Conservation (phyloP, 2,797 vertebrate species). For the Girardinus metallicus region DNA sequence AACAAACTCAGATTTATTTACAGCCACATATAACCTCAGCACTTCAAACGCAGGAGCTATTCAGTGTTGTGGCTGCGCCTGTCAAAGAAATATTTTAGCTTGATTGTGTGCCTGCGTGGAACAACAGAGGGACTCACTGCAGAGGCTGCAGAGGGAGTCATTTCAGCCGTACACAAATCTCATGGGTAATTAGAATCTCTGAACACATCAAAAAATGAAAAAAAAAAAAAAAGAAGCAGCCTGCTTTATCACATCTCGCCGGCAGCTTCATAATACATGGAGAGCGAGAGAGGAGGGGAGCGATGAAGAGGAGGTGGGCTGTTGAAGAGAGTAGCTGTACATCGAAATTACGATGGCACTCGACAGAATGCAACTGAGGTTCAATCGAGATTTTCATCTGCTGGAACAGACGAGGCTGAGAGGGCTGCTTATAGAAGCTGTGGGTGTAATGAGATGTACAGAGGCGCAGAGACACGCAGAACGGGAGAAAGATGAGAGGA, state of each 20-base stretch:
- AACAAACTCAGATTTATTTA: constrained; percentile 30
- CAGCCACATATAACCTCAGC: constrained; percentile 6
- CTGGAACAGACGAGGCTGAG: constrained; percentile 35
- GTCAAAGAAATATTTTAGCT: constrained; percentile 21
- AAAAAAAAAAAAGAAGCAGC: constrained; percentile 37
- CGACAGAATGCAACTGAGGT: constrained; percentile 42
- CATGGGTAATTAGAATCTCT: constrained; percentile 71
- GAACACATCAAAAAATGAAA: constrained; percentile 61
- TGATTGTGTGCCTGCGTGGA: constrained; percentile 10
- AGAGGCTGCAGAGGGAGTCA: constrained; percentile 36
- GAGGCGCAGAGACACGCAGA: constrained; percentile 25
- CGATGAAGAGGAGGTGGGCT: constrained; percentile 28
- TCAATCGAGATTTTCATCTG: constrained; percentile 61
- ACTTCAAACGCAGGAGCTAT: background rate
- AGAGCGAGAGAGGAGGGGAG: constrained; percentile 19
- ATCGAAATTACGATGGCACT: constrained; percentile 53
- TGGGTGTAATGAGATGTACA: constrained; percentile 69
- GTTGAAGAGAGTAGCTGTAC: constrained; percentile 50
- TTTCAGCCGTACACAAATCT: constrained; percentile 49
- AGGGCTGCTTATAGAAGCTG: constrained; percentile 53
- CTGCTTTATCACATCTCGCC: constrained; percentile 52
- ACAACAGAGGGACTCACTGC: constrained; percentile 28
- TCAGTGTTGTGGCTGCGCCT: constrained; percentile 10
- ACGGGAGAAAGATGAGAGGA: constrained; percentile 20
- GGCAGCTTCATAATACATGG: constrained; percentile 45